Conservation (phyloP, 1,140 invertebrate species). For the Heliconius hermathena region DNA sequence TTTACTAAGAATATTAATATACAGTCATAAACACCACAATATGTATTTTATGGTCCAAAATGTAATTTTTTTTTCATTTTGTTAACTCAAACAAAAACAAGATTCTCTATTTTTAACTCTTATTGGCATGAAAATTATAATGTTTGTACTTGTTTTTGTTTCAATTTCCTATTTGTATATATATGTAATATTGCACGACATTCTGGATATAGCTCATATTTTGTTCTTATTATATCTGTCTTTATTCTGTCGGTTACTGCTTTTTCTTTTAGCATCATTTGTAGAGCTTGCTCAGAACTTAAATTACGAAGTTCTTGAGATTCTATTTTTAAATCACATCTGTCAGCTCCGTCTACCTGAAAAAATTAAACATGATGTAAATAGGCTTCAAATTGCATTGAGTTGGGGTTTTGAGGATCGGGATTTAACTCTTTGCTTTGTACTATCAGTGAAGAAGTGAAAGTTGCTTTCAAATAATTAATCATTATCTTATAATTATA, state of each 20-base stretch:
- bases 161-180: constrained; percentile 50
- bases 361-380: constrained; percentile 17
- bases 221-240: constrained; percentile 56
- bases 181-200: constrained; percentile 69
- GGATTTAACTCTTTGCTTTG: too few species aligned
- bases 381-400: too few species aligned
- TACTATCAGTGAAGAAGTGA: too few species aligned
- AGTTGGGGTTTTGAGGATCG: too few species aligned
- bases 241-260: constrained; percentile 51
- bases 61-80: too few species aligned
- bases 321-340: constrained; percentile 70
- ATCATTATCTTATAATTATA: too few species aligned
- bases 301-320: constrained; percentile 54
- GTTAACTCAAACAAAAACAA: too few species aligned
- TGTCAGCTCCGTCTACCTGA: constrained; percentile 71
- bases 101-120: too few species aligned
- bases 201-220: constrained; percentile 66
- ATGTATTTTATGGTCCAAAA: too few species aligned
- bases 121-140: not conserved
- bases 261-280: constrained; percentile 58
- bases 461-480: too few species aligned
- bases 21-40: too few species aligned
- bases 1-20: too few species aligned
- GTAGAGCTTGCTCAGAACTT: constrained; percentile 54
- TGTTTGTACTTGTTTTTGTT: constrained; percentile 20